phyloP scores from a whole-genome alignment of 1,140 invertebrate species.

The Hesperophylax magnus region DNA sequence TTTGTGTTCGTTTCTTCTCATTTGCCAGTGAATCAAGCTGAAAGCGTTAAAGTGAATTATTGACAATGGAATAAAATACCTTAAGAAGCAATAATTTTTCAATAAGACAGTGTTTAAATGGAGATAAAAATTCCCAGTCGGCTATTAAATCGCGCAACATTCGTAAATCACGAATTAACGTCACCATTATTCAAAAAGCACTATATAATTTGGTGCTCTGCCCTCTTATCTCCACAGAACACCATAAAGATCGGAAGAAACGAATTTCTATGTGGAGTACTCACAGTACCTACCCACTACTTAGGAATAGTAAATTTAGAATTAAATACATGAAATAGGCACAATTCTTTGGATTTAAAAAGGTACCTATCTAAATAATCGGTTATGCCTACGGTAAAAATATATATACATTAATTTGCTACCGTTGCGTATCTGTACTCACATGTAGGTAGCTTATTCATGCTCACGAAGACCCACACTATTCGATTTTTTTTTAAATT shows the following conservation, averaged over 20 bases:
- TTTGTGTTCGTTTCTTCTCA: background rate
- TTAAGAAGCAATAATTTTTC: slow-evolving; percentile 42
- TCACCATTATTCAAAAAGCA: slow-evolving; percentile 40
- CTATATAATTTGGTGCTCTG: slow-evolving; percentile 28
- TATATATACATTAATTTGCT: too few relatives aligned
- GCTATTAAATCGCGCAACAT: slow-evolving; percentile 38
- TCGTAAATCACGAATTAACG: slow-evolving; percentile 40
- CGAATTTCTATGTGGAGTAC: background rate
- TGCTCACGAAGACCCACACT: too few relatives aligned
- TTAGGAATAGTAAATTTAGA: too few relatives aligned
- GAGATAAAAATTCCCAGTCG: slow-evolving; percentile 31
- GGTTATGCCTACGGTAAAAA: too few relatives aligned
- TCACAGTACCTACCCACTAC: too few relatives aligned
- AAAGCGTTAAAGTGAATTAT: slow-evolving; percentile 37
- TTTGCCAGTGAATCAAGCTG: slow-evolving; percentile 4
- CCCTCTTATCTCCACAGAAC: slow-evolving; percentile 17
- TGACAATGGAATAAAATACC: slow-evolving; percentile 41
- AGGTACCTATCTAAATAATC: too few relatives aligned
- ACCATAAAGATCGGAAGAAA: slow-evolving; percentile 29
- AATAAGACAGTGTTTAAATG: slow-evolving; percentile 40
- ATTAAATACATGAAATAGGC: too few relatives aligned
- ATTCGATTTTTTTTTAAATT: too few relatives aligned
- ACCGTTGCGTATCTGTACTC: too few relatives aligned
- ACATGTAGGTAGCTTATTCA: too few relatives aligned
- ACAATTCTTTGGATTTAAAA: too few relatives aligned